A percentile compares a stretch with the other conserved stretches of the same genome.
Evolutionary conservation across 1,140 invertebrate species (phyloP).

Genomic region (Ooceraea biroi): DNA sequence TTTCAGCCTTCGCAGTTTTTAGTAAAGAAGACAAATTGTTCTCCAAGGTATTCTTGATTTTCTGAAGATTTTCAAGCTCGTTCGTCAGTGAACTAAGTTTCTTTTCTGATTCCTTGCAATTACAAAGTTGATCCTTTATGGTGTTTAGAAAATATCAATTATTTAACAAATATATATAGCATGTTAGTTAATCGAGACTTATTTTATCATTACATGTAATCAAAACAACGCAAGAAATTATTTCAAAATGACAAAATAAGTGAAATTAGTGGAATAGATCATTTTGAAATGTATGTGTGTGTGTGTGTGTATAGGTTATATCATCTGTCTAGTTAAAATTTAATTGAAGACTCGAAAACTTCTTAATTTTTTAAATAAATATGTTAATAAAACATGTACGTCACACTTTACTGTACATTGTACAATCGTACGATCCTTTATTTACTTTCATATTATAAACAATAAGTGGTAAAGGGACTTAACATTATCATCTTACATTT

Average conservation of each 20-base stretch:
- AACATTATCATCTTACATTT: conserved; percentile 60
- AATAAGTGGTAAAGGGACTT: neutral
- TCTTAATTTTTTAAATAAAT: too few species aligned
- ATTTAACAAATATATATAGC: neutral
- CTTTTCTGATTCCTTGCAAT: conserved; percentile 69
- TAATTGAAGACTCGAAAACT: neutral
- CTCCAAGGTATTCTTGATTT: conserved; percentile 76
- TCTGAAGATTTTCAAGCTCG: conserved; percentile 68
- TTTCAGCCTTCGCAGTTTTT: conserved; percentile 85
- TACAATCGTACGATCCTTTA: too few species aligned
- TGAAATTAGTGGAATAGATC: too few species aligned
- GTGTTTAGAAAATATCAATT: neutral
- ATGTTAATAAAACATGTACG: neutral
- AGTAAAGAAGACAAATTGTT: conserved; percentile 84
- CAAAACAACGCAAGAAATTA: too few species aligned
- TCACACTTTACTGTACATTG: too few species aligned
- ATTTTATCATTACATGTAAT: conserved; percentile 39
- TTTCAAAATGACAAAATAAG: too few species aligned
- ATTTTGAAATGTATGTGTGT: too few species aligned
- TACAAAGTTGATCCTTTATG: conserved; percentile 15
- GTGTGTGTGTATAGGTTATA: too few species aligned
- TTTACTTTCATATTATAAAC: too few species aligned
- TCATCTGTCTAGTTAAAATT: neutral
- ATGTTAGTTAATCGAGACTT: neutral
- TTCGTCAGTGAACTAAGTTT: conserved; percentile 60